Evolutionary conservation across 2,797 vertebrate genomes (phyloP), one percentile per base, ranked within the genome.

Genomic region (Eulemur albifrons): DNA sequence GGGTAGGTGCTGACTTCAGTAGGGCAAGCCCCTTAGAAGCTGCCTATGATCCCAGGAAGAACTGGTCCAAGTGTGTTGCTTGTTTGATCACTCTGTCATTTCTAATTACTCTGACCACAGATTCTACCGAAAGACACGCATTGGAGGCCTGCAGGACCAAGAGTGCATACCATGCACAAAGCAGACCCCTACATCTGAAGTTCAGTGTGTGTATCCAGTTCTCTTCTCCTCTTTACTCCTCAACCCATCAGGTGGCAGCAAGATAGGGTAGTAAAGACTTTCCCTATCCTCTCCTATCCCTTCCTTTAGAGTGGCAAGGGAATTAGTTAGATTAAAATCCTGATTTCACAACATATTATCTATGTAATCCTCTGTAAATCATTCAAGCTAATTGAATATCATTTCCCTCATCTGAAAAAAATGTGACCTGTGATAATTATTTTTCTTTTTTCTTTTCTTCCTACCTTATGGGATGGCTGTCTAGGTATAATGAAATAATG

Each of bases 151-250:
- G 43, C 98, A 98, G 97, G 99, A 99, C 96, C 97, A 98, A 97
- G 99, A 99, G 69, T 99, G 99, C 92, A 98, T 99, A 88, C 99
- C 99, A 0, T 99, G 99, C 97, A 99, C 98, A 14, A 98, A 98
- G 79, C 98, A 98, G 94, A 98, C 98, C 0, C 98, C 98, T 0
- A 95, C 98, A 59, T 98, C 98, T 0, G 98, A 99, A 89, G 96
- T 96, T 0, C 99, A 99, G 79, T 99, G 99, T 98, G 98, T 4
- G 98, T 99, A 95, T 50, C 45, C 5, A 50, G 18, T 84, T 87
- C 20, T 65, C 59, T 93, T 67, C 20, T 43, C 30, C 21, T 11
- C 4, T 35, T 93, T 80, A 43, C 43, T 89, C 14, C n/a, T 21
- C 52, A 90, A 73, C 10, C 11, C 25, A 77, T 5, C 86, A 6